A percentile compares a stretch with the other conserved stretches of the same genome.
Evolutionary conservation across 2,888 invertebrate genomes (phyloP).

Genomic region (Oscheius sp.): DNA sequence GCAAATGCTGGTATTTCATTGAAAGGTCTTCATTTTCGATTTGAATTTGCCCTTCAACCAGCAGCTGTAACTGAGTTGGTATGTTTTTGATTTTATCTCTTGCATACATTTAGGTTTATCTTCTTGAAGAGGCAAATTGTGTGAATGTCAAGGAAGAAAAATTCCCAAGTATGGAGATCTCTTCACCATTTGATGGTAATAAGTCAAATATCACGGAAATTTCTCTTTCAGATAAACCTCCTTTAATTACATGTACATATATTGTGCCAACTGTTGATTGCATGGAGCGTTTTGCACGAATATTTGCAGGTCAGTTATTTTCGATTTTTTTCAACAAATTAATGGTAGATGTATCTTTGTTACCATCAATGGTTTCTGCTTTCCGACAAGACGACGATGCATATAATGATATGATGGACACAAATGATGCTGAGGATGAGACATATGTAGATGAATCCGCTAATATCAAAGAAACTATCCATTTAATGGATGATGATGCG

Average conservation of each 20-base stretch:
- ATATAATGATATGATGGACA: background rate
- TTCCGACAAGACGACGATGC: background rate
- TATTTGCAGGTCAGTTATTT: slow-evolving; percentile 34
- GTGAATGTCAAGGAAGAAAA: slow-evolving; percentile 34
- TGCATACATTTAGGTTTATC: slow-evolving; percentile 30
- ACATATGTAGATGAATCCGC: background rate
- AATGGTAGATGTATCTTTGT: slow-evolving; percentile 12
- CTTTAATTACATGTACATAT: slow-evolving; percentile 11
- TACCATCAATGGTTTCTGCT: slow-evolving; percentile 3
- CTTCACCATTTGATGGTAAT: slow-evolving; percentile 47
- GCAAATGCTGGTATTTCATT: slow-evolving; percentile 55
- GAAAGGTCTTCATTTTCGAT: slow-evolving; percentile 51
- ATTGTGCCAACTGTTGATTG: slow-evolving; percentile 40
- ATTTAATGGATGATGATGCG: too few relatives aligned
- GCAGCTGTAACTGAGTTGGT: slow-evolving; percentile 52
- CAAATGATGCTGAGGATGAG: background rate
- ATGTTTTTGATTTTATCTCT: background rate
- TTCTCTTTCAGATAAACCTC: background rate
- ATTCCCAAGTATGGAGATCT: slow-evolving; percentile 36
- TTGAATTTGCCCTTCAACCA: slow-evolving; percentile 61
- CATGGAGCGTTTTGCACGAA: slow-evolving; percentile 46
- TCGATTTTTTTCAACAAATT: background rate
- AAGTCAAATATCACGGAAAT: too few relatives aligned
- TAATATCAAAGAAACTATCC: background rate
- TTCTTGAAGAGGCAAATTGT: slow-evolving; percentile 51